Base-by-base conservation (phyloP, 2,113 vertebrate species). In the Hystrix brachyura region DNA sequence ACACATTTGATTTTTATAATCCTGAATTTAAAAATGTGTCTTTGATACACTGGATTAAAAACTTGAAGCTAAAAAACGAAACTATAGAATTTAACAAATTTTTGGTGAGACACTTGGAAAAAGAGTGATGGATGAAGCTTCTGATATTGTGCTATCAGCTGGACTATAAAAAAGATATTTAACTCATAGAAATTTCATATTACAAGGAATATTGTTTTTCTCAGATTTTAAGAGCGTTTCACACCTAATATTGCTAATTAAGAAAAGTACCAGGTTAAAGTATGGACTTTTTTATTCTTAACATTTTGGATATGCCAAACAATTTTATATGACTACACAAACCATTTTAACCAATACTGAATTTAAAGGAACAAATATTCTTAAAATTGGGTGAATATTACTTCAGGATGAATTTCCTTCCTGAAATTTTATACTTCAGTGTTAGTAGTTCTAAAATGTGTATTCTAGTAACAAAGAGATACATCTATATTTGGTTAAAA, bases 401-500 rank as follows among this genome's bases (percentile, higher is more conserved):
- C 51, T 96, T 94, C 65, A 95, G 65, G 55, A 96, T 93, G 8
- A 84, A 92, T 88, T 67, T 95, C 13, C 96, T 27, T 96, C 23
- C 34, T 92, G 83, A 38, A 5, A 13, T 87, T 87, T 94, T 81
- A 34, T 83, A 67, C 89, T 92, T 95, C 65, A 59, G 19, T 94
- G 86, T 97, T 96, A 94, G 78, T 95, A n/a, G 89, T 94, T 85
- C 57, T 60, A 96, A 97, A 95, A 82, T 95, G 79, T 86, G 87
- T n/a, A 32, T 69, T 97, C 53, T 86, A 94, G 86, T 96, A 0
- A 87, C 81, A 90, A 94, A 89, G 57, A 92, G 5, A 48, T 15
- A n/a, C 25, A 91, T 92, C 83, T 95, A 53, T 92, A 93, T 95
- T 97, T 98, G 74, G n/a, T 19, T 88, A 94, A 95, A 97, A 72